A percentile compares a stretch with the other conserved stretches of the same genome.
Conservation (phyloP, 2,797 vertebrate genomes). For the Hirundo rustica region DNA sequence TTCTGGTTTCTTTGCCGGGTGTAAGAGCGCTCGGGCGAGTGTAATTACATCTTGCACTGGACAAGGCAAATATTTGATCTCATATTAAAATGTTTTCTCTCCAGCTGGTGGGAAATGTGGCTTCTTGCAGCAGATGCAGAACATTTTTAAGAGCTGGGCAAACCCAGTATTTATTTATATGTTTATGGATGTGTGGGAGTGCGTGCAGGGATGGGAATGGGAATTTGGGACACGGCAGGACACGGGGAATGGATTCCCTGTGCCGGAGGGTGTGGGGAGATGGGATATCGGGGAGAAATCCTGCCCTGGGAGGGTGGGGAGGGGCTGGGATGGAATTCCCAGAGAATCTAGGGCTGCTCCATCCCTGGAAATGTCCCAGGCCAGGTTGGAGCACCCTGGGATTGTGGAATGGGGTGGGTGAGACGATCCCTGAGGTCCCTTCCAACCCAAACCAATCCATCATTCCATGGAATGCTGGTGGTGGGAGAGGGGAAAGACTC, state of each 20-base stretch:
- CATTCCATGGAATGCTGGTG: not conserved
- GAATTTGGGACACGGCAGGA: not conserved
- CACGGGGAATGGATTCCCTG: not conserved
- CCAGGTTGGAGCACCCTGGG: not conserved
- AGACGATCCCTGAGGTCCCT: not conserved
- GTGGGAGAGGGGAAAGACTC: not conserved
- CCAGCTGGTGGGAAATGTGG: constrained; percentile 47
- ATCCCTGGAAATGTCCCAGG: not conserved
- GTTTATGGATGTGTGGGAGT: not conserved
- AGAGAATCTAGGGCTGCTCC: not conserved
- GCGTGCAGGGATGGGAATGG: not conserved
- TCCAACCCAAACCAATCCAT: not conserved
- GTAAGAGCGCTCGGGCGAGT: constrained; percentile 21
- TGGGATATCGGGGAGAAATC: not conserved
- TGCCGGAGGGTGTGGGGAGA: not conserved
- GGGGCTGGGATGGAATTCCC: not conserved
- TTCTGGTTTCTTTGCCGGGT: constrained; percentile 60
- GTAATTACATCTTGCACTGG: constrained; percentile 71
- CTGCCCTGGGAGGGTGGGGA: not conserved
- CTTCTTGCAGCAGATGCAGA: constrained; percentile 46
- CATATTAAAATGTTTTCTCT: constrained; percentile 61
- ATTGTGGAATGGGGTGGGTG: rapidly evolving
- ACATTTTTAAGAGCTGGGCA: constrained; percentile 25
- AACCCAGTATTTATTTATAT: not conserved
- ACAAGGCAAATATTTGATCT: constrained; percentile 71